Evolutionary conservation across 2,888 invertebrate genomes (phyloP), one percentile per base, ranked within the genome.

Genomic region (Cynaeus angustus): DNA sequence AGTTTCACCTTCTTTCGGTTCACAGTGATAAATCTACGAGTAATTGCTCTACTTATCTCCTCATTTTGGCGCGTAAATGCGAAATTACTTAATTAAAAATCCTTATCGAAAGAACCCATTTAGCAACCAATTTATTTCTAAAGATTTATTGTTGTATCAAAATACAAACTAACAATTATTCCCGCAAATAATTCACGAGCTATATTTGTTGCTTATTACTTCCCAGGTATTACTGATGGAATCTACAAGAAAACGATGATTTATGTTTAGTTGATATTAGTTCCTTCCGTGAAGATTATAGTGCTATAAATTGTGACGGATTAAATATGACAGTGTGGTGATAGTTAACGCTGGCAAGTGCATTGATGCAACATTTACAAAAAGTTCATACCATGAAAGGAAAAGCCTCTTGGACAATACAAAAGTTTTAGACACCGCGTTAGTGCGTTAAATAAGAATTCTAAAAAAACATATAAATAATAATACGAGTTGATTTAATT

Each of bases 201-300:
- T 46, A 37, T 26, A 62, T 64, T 68, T 48, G 62, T 69, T 65
- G 33, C 38, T 69, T 65, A 69, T 69, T 69, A 45, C 69, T 65
- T 69, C 26, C 13, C 50, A 48, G 65, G 70, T 66, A 67, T 69
- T 72, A 37, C 69, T 61, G 74, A 74, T 74, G 72, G 43, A 64
- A 74, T 74, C 74, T 58, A 26, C 30, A 55, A 38, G 50, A 52
- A 46, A 56, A 10, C 45, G 33, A 71, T 73, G 73, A 73, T 73
- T 73, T 73, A 73, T 70, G 59, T 68, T 56, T 21, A 30, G 73
- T 58, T 43, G 67, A 71, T 73, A 66, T 69, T 71, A 67, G 70
- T 69, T 69, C 65, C 65, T 69, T 69, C 69, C 69, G 65, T 69
- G 65, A 66, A 59, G 69, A 69, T 69, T 69, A 68, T 56, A 55